Evolutionary conservation across 2,797 vertebrate genomes (phyloP), one percentile per base, ranked within the genome.

Genomic region (Etheostoma nigrum): DNA sequence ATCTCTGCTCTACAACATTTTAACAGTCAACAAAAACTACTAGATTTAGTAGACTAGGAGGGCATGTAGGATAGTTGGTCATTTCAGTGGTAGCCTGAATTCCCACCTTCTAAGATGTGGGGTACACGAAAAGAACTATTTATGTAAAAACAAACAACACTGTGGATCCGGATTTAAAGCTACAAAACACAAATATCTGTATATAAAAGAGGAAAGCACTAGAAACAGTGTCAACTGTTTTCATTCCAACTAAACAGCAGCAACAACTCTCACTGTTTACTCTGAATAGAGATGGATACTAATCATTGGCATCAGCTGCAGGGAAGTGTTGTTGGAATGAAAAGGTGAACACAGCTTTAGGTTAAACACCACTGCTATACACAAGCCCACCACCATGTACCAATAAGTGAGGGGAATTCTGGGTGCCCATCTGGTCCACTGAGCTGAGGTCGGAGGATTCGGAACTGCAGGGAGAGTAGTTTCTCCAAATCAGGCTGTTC

Each of bases 391-490:
- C 58, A 69, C 11, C 59, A 19, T 58, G 47, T 53, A 60, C 48
- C 47, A 71, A 30, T 9, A 61, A 60, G 40, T 30, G 61, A 60
- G 67, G 66, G 66, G 66, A 14, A 59, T 49, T 69, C 52, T 65
- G 53, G 53, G 60, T 79, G 59, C 66, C 66, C 53, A 30, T 73
- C 5, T 60, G 63, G 52, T 77, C 74, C 83, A 86, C 12, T 57
- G 78, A 83, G 80, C 72, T 79, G 76, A 66, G n/a, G 66, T 51
- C 53, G 21, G 83, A 86, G 6, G 86, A 84, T 33, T 81, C 79
- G 58, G 83, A 87, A 25, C 72, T 54, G 67, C 67, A 72, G 61
- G 68, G 65, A 74, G 78, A 63, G 36, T 33, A 61, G 19, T 69
- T 21, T 64, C 72, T 74, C 52, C 47, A 13, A 3, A 53, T 47